Evolutionary conservation across 2,113 vertebrate genomes (phyloP), one percentile per base, ranked within the genome.

Genomic region (Benitochromis conjunctus): DNA sequence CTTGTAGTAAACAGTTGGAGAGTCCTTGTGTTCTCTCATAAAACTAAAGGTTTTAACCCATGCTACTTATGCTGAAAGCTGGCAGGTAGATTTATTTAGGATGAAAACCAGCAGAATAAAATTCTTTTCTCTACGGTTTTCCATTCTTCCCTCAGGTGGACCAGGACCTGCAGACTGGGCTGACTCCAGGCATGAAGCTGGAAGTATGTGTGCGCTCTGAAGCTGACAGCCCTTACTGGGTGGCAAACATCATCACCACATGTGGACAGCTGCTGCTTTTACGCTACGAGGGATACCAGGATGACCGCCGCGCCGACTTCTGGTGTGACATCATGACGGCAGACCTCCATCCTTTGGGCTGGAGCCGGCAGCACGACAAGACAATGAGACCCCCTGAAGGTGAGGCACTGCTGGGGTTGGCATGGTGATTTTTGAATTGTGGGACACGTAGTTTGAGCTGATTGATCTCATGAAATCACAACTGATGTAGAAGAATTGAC

Each of bases 311-410:
- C 7, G 97, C 98, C 0, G 99, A 99, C 94, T 99, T 99, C 88
- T 99, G 99, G 99, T 98, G 97, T 60, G 98, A 99, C 94, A 97
- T 99, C 91, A 97, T 98, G 96, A 97, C 98, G 0, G 97, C 99
- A 1, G 97, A 97, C 82, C 96, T 99, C 79, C 98, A 99, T 84
- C 97, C 98, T 21, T 92, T 99, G 8, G 98, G 99, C 79, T 99
- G 99, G 99, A 98, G 98, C 87, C 89, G 96, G 74, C 97, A 98
- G 94, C 98, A 99, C 60, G 95, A 97, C 88, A 98, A 97, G 94
- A 89, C 94, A 51, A 97, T 99, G 82, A 98, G 96, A 94, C 97
- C 98, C 53, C 98, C 99, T 53, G 98, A 98, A 94, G 98, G 99
- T 99, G 96, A 96, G 94, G 19, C 80, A 18, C 46, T 76, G 71